Conservation (phyloP, 2,888 invertebrate species). For the Mythimna ferrago region DNA sequence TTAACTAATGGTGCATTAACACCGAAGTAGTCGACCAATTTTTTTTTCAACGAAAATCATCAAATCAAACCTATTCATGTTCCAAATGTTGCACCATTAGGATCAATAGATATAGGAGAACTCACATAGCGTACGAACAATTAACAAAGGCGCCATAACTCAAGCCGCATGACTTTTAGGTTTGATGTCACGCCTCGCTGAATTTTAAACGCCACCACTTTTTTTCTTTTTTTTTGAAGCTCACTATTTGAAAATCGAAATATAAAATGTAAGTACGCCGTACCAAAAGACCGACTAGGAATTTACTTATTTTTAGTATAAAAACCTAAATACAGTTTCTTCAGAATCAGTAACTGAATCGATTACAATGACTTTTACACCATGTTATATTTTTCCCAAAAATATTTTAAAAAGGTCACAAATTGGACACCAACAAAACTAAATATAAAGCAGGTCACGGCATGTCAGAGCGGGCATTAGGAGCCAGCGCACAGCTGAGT, state of each 20-base stretch:
- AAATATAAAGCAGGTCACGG: too few species aligned
- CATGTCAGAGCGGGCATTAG: too few species aligned
- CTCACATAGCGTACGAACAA: not conserved
- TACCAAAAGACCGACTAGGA: not conserved
- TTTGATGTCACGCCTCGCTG: slow-evolving; percentile 10
- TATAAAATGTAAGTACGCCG: too few species aligned
- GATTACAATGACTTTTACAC: too few species aligned
- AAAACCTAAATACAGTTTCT: too few species aligned
- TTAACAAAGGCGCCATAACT: not conserved
- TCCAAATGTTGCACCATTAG: not conserved
- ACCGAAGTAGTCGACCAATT: not conserved
- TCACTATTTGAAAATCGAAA: not conserved
- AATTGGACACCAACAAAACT: too few species aligned
- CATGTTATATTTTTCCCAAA: too few species aligned
- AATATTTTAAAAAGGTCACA: too few species aligned
- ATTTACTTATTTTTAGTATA: too few species aligned
- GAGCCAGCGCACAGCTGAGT: too few species aligned
- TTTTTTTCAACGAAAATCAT: not conserved
- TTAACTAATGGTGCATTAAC: not conserved
- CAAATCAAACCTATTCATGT: not conserved
- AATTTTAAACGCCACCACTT: slow-evolving; percentile 2
- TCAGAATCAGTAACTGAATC: too few species aligned
- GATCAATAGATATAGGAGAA: not conserved
- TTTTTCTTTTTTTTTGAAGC: not conserved
- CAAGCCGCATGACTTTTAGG: not conserved